These are phyloP conservation scores for Parazoanthus darwini DNA, from an alignment of 92 coral and sea anemone species.

Conservation along the genomic window DNA sequence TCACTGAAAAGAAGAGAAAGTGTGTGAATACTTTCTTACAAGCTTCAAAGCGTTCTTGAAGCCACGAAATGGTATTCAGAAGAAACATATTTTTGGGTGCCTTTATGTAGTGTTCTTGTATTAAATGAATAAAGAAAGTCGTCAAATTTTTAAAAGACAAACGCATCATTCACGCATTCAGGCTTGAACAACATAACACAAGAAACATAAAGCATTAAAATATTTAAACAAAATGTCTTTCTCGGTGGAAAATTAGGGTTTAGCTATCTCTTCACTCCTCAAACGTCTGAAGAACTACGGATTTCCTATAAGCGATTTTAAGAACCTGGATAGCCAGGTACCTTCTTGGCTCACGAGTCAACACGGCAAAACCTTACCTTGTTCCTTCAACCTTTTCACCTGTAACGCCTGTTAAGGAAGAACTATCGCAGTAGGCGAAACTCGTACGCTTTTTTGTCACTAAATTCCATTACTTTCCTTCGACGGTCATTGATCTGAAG, in stretches of 20 bases:
- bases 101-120: too few species aligned
- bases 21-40: too few species aligned
- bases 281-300: neutral
- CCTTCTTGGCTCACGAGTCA: too few species aligned
- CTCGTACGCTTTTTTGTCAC: neutral
- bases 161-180: neutral
- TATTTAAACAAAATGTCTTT: neutral
- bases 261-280: neutral
- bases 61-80: too few species aligned
- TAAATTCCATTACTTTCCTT: neutral
- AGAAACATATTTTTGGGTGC: too few species aligned
- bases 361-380: neutral
- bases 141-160: too few species aligned
- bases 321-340: neutral
- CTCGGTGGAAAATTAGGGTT: neutral
- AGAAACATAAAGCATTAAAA: neutral
- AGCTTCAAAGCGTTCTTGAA: too few species aligned
- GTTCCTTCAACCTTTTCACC: conserved; percentile 32
- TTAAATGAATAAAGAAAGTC: too few species aligned
- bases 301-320: neutral
- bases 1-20: too few species aligned
- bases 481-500: too few species aligned
- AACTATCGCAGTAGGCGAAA: neutral
- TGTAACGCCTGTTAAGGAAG: conserved; percentile 15
- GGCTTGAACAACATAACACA: neutral